A percentile compares a stretch with the other conserved stretches of the same genome.
Evolutionary conservation across 2,113 vertebrate genomes (phyloP).

Genomic region (Xyrauchen texanus): DNA sequence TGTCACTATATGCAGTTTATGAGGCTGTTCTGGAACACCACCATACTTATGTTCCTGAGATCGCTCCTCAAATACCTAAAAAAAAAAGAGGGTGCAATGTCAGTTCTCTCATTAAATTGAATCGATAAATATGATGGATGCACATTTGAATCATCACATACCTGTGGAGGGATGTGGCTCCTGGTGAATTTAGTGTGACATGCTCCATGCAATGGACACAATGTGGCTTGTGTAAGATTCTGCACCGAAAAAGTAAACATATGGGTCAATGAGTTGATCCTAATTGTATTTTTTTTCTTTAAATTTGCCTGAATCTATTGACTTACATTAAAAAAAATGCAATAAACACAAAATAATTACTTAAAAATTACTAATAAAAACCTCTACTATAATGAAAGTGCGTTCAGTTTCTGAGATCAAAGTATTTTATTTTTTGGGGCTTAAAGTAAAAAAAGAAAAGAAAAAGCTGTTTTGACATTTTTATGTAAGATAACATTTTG

Average conservation of each 20-base stretch:
- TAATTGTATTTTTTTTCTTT: too few relatives aligned
- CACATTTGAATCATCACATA: constrained; percentile 31
- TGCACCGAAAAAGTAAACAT: constrained; percentile 43
- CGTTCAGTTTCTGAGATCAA: too few relatives aligned
- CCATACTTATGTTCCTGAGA: constrained; percentile 90
- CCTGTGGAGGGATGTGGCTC: constrained; percentile 70
- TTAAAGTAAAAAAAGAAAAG: too few relatives aligned
- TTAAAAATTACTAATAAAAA: too few relatives aligned
- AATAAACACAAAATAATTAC: too few relatives aligned
- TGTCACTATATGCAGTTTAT: constrained; percentile 89
- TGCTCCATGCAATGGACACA: constrained; percentile 55
- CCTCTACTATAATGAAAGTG: too few relatives aligned
- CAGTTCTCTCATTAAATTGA: not conserved
- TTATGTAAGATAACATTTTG: too few relatives aligned
- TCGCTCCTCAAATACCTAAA: constrained; percentile 81
- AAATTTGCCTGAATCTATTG: too few relatives aligned
- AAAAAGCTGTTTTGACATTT: too few relatives aligned
- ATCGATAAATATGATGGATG: not conserved
- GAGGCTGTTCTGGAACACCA: constrained; percentile 89
- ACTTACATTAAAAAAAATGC: too few relatives aligned
- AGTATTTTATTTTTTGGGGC: too few relatives aligned
- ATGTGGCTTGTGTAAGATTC: constrained; percentile 56
- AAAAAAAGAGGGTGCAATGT: not conserved
- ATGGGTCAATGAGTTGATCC: not conserved
- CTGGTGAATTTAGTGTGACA: constrained; percentile 68